phyloP scores from a whole-genome alignment of 2,797 vertebrate genomes.

The Coregonus ussuriensis region DNA sequence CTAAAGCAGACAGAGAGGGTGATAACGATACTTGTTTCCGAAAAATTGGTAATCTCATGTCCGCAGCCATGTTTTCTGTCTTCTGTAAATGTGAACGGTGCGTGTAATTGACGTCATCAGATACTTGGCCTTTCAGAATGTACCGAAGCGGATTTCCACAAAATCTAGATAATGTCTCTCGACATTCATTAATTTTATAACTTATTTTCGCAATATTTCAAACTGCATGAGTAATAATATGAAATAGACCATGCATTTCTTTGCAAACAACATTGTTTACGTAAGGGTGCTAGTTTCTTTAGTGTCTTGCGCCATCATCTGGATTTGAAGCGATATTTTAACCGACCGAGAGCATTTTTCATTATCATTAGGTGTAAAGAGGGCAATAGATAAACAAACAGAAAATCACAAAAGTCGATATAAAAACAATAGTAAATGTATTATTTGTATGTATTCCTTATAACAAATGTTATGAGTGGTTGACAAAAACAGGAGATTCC shows the following conservation, averaged over 20 bases:
- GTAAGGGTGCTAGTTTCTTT: not conserved
- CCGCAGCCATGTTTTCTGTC: slow-evolving; percentile 83
- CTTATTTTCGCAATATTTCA: not conserved
- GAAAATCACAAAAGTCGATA: too few relatives aligned
- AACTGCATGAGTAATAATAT: not conserved
- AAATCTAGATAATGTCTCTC: too few relatives aligned
- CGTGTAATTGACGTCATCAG: slow-evolving; percentile 17
- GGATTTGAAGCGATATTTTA: slow-evolving; percentile 23
- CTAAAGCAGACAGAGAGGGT: slow-evolving; percentile 35
- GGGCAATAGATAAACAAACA: not conserved
- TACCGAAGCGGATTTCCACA: not conserved
- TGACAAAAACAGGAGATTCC: too few relatives aligned
- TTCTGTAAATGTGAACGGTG: slow-evolving; percentile 4
- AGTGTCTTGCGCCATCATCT: slow-evolving; percentile 48
- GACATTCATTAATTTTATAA: not conserved
- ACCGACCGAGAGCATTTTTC: not conserved
- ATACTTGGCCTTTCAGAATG: not conserved
- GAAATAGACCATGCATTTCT: not conserved
- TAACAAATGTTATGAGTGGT: too few relatives aligned
- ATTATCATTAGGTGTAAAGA: not conserved
- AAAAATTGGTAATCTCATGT: slow-evolving; percentile 81
- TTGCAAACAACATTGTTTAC: slow-evolving; percentile 4
- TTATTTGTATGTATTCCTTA: too few relatives aligned
- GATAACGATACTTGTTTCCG: slow-evolving; percentile 62
- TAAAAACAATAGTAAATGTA: too few relatives aligned